Base-by-base conservation (phyloP, 2,797 vertebrate species). In the Lagorchestes hirsutus region DNA sequence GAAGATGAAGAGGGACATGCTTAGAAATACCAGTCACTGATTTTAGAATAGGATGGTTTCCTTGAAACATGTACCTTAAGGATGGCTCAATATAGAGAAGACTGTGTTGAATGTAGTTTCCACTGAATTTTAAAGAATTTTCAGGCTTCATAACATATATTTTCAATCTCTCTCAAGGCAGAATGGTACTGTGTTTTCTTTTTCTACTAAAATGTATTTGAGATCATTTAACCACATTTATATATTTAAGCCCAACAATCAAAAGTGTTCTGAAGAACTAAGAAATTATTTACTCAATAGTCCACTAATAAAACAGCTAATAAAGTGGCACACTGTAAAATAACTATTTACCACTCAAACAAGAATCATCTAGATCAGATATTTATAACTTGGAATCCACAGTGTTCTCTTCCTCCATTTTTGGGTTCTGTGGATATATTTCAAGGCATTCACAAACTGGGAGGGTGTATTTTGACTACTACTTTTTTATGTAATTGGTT, bases 11-110 rank as follows among this genome's bases (percentile, higher is more conserved):
- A n/a, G 93, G 93, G 93, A 58, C 10, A 90, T 90, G 2, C 50
- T 95, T 46, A 54, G 11, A 56, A 16, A 90, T 96, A 92, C 22
- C 95, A 54, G 54, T 62, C 93, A 92, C 16, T n/a, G 4, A 46
- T 52, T 93, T 87, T 29, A 92, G 6, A 90, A 13, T 12, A 24
- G 5, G 28, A 5, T 0, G 5, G 55, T 93, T 93, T 34, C 34
- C 95, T 93, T 95, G 50, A 59, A 46, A 95, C 94, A 57, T 93
- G 29, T 90, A 91, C 2, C 14, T 91, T 90, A 74, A 90, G 95
- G 24, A 22, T 94, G 31, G 56, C 67, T 27, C 0, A 93, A 93
- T 6, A 50, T 55, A 0, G 62, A 1, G 28, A 8, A 0, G 4
- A 54, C 29, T 29, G 9, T 18, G 1, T 90, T 94, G 24, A 54